Evolutionary conservation across 2,113 vertebrate species (phyloP), one percentile per base, ranked within the genome.

Genomic region (Etheostoma spectabile): DNA sequence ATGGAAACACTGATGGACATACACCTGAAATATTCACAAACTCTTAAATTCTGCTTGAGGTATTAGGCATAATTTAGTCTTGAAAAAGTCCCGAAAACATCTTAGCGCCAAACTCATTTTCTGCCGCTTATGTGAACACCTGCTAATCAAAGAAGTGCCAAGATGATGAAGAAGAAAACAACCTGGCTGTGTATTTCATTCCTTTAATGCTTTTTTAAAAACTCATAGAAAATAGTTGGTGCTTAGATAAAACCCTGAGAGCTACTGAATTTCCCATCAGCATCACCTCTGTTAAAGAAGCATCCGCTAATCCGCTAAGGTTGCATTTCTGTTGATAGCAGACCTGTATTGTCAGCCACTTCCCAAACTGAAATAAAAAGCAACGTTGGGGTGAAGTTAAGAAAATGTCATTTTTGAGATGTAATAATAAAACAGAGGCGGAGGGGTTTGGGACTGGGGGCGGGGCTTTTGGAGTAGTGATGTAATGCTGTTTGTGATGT

Each of bases 361-460:
- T 55, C 19, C 45, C 38, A 74, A 16, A 56, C 12, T 18, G 15
- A 24, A 62, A 62, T 11, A 94, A 76, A 59, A 45, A 46, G 35
- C 70, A 66, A 94, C 89, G 0, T 8, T 53, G 22, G 30, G 33
- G 35, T 33, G 55, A 73, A 35, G 21, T 53, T 22, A 55, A 73
- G 16, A 69, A 59, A 49, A 82, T 94, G 94, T 95, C 85, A 84
- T 93, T 95, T 95, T 89, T 91, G 80, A 56, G 82, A 27, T 89
- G 74, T 88, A 65, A 67, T 67, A 61, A 30, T 27, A 27, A 67
- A 53, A 62, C 45, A 73, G 59, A 59, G 21, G 52, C 11, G 69
- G 38, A 8, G 49, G 62, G 33, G 24, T 18, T 3, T 46, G 52
- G 53, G 55, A 51, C 22, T 27, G 52, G 52, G 27, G 16, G 63